phyloP scores from a whole-genome alignment of 2,113 vertebrate genomes.

The Egretta garzetta region DNA sequence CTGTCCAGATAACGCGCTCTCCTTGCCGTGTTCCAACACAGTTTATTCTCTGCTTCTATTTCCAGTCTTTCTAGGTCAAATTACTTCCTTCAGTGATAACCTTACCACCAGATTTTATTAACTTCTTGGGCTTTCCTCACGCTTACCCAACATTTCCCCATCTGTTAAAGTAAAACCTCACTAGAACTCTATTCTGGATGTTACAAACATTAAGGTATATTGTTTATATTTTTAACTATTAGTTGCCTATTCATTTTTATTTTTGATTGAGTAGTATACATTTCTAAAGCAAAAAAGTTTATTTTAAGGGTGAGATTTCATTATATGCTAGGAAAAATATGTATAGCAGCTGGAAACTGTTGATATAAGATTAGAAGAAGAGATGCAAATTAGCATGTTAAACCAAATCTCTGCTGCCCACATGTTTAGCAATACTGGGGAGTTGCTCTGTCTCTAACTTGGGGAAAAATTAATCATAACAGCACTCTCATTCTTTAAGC shows the following conservation, averaged over 20 bases:
- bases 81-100: not conserved
- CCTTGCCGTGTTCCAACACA: not conserved
- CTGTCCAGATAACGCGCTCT: not conserved
- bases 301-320: not conserved
- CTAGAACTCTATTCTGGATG: not conserved
- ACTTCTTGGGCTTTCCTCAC: not conserved
- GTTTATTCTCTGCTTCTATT: not conserved
- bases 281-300: not conserved
- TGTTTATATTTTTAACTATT: not conserved
- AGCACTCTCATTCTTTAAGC: not conserved
- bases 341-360: not conserved
- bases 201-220: not conserved
- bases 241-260: not conserved
- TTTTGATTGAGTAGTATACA: not conserved
- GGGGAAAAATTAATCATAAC: not conserved
- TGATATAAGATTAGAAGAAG: not conserved
- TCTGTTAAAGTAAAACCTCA: not conserved
- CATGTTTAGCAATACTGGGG: not conserved
- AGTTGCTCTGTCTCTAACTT: not conserved
- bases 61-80: not conserved
- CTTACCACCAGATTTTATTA: not conserved
- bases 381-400: no score
- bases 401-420: not conserved
- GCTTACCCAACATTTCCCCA: accelerated
- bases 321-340: not conserved